Conservation (phyloP, 2,797 vertebrate species). For the Parotocinclus haroldoi region DNA sequence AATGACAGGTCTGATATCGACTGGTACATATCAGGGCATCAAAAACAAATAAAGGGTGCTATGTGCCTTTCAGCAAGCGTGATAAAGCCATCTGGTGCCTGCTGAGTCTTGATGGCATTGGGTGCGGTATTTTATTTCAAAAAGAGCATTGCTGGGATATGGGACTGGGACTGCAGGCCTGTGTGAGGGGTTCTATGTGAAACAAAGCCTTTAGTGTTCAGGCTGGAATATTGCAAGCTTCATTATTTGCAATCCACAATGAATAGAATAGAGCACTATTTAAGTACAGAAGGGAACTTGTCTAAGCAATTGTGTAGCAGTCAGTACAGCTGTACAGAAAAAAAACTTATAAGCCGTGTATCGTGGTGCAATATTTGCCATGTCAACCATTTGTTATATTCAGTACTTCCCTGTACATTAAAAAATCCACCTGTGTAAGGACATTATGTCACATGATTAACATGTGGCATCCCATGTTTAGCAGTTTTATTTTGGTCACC, state of each 20-base stretch:
- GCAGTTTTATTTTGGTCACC: no score
- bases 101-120: neutral
- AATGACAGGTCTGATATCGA: no score
- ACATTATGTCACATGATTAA: no score
- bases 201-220: conserved; percentile 42
- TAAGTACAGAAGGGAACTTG: conserved; percentile 15
- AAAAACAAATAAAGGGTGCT: no score
- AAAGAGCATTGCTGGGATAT: neutral
- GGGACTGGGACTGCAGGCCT: conserved; percentile 7
- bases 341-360: neutral
- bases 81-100: no score
- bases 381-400: no score
- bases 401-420: no score
- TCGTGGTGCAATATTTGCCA: no score
- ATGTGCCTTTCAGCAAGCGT: no score
- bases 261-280: conserved; percentile 27
- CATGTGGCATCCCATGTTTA: no score
- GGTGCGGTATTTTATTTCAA: neutral
- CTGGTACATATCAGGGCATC: no score
- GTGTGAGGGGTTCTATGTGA: conserved; percentile 19
- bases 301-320: conserved; percentile 12
- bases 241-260: conserved; percentile 10
- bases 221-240: conserved; percentile 13
- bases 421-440: no score
- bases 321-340: neutral